phyloP scores from a whole-genome alignment of 2,888 invertebrate genomes.

The Stenchaetothrips biformis region DNA sequence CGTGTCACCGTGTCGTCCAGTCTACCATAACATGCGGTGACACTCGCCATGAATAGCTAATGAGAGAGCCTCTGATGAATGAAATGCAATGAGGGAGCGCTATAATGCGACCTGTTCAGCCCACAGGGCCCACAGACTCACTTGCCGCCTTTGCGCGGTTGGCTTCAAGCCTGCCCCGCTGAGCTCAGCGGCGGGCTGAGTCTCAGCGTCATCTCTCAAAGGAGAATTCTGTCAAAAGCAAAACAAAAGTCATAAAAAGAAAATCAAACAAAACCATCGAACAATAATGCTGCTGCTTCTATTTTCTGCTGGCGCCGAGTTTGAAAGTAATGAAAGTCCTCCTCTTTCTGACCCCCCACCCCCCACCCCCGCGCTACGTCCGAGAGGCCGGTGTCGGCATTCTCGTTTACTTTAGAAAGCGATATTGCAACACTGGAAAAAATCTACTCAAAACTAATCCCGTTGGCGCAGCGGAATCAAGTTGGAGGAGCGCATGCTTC shows the following conservation, averaged over 20 bases:
- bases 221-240: slow-evolving; percentile 18
- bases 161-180: slow-evolving; percentile 14
- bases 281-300: slow-evolving; percentile 9
- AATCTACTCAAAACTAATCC: slow-evolving; percentile 17
- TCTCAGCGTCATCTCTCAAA: slow-evolving; percentile 17
- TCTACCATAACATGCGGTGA: slow-evolving; percentile 6
- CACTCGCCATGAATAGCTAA: slow-evolving; percentile 14
- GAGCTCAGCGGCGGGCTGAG: slow-evolving; percentile 14
- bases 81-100: neutral
- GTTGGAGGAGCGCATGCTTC: slow-evolving; percentile 11
- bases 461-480: slow-evolving; percentile 16
- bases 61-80: neutral
- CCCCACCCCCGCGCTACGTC: neutral
- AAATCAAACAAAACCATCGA: slow-evolving; percentile 15
- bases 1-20: slow-evolving; percentile 13
- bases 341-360: neutral
- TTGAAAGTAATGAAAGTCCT: slow-evolving; percentile 7
- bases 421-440: slow-evolving; percentile 22
- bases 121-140: neutral
- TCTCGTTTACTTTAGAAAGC: slow-evolving; percentile 22
- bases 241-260: slow-evolving; percentile 20
- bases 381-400: slow-evolving; percentile 17
- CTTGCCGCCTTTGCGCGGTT: slow-evolving; percentile 12
- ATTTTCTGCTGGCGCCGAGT: slow-evolving; percentile 7
- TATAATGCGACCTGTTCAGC: neutral